phyloP scores from a whole-genome alignment of 2,888 invertebrate species.

The Mesoligia furuncula region DNA sequence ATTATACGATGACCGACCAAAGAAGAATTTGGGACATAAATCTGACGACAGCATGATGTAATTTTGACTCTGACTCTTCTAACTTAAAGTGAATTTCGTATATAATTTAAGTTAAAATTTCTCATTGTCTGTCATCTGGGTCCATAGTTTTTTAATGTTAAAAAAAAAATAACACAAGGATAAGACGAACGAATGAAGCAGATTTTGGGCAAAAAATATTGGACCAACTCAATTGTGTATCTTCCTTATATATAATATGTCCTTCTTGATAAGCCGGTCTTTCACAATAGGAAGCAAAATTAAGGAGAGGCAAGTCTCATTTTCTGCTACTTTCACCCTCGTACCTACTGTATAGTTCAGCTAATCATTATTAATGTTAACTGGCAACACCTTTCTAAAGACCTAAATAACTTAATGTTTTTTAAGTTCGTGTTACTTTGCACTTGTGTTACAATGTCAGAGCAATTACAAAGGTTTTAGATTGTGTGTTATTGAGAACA shows the following conservation, averaged over 20 bases:
- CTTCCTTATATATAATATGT: too few relatives aligned
- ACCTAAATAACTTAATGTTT: conserved; percentile 42
- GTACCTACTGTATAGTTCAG: not conserved
- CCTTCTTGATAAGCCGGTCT: not conserved
- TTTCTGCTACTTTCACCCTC: conserved; percentile 32
- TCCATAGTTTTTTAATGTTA: not conserved
- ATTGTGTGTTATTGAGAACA: conserved; percentile 53
- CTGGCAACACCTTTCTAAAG: conserved; percentile 41
- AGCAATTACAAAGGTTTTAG: conserved; percentile 43
- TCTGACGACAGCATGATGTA: not conserved
- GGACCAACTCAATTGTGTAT: too few relatives aligned
- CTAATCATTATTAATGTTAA: conserved; percentile 36
- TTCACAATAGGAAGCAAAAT: conserved; percentile 5
- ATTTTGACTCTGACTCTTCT: not conserved
- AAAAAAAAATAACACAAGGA: not conserved
- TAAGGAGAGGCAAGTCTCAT: not conserved
- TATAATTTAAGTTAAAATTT: too few relatives aligned
- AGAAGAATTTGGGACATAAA: conserved; percentile 2
- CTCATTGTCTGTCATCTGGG: not conserved
- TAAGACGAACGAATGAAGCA: not conserved
- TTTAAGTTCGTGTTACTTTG: conserved; percentile 33
- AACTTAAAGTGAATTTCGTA: too few relatives aligned
- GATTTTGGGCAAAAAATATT: not conserved
- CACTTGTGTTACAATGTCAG: conserved; percentile 41
- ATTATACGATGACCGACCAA: conserved; percentile 10